Base-by-base conservation (phyloP, 2,797 vertebrate species). In the Cyprinella venusta region DNA sequence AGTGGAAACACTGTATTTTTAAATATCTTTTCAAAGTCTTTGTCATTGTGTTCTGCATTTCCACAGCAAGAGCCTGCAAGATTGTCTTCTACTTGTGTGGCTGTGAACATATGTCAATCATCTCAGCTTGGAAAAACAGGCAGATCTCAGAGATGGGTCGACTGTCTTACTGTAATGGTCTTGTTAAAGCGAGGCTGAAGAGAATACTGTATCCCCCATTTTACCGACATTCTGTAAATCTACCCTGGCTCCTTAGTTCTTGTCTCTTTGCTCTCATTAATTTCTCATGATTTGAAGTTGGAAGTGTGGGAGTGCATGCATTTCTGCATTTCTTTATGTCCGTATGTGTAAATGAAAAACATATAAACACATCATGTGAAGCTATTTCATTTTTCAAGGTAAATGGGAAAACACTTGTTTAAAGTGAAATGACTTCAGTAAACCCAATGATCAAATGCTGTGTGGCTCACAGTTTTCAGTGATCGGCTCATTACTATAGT, bases 51-150 rank as follows among this genome's bases (percentile, higher is more conserved):
- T 19, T n/a, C n/a, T 36, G 33, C 4, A 2, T 67, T 63, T 76
- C 21, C 61, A 8, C 74, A 70, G 71, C 74, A 24, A 52, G 77
- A 36, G 30, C 63, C 30, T 36, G 30, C 64, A 50, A 75, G 52
- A 26, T 83, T 0, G 5, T 48, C 26, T 70, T 61, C 38, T 16
- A 30, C 2, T 13, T 19, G 59, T 63, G 40, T 50, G 69, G 8
- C 56, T 74, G 56, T 83, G 52, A 77, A 77, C 45, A 59, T 40
- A 26, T 83, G 81, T 83, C 74, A 83, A 69, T 83, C 64, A 69
- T 69, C 2, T 6, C 5, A 30, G 36, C 63, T 48, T 24, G 24
- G 24, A 68, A 24, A 10, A 76, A 59, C 71, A 36, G 69, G 26
- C 64, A 77, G 52, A 76, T 77, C 74, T 70, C 74, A 45, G 24